Base-by-base conservation (phyloP, 2,113 vertebrate genomes). In the Stigmatopora nigra region DNA sequence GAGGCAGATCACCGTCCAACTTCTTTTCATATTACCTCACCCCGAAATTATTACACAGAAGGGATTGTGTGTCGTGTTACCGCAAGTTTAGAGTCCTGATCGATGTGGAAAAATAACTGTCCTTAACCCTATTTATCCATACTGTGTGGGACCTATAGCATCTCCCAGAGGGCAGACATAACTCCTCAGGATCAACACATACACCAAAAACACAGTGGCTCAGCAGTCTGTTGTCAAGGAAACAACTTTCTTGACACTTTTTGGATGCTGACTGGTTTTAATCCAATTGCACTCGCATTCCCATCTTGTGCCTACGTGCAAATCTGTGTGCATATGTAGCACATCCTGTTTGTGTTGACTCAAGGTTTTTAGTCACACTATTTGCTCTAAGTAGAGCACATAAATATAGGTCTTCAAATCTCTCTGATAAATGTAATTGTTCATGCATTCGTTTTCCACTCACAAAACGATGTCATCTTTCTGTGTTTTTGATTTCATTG, bases 141-240 rank as follows among this genome's bases (percentile, higher is more conserved):
- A 3, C 3, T 31, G 3, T 31, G 3, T 31, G 25, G 3, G 25
- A 31, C 25, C 25, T 31, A 3, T 31, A 31, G 25, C 25, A 31
- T 31, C 25, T 31, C 2, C 25, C 25, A 31, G 25, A 31, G 25
- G 25, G 25, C 25, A 31, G 25, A 65, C 12, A 71, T 77, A 52
- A 31, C 25, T 31, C 67, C 46, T 80, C 63, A 61, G 67, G 81
- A 80, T 73, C 74, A 69, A n/a, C 65, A 60, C 12, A 66, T 60
- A 59, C 71, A 65, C 60, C 36, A 31, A 66, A 82, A 69, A 66
- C 68, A 17, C 56, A 63, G 51, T 72, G 58, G 69, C 64, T 75
- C 67, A 44, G 71, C 73, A 68, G 84, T 82, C 72, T 81, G 89
- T 89, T 88, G 83, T 86, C 65, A 82, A 87, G 84, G 82, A 53